Base-by-base conservation (phyloP, 1,140 invertebrate species). In the Bombus sylvicola region DNA sequence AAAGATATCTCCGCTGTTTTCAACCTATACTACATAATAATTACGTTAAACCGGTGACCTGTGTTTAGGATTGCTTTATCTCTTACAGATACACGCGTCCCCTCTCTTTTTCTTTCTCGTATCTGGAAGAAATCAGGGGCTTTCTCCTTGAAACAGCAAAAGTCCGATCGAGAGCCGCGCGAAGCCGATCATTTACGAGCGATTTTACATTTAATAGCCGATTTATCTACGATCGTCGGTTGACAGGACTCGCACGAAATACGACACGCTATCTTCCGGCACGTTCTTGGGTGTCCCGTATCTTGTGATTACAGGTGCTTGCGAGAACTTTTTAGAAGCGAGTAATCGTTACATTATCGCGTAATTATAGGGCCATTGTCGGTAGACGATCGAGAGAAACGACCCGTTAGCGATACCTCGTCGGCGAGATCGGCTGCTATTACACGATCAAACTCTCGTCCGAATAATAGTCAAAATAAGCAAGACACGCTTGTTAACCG, bases 171-270 rank as follows among this genome's bases (percentile, higher is more conserved):
- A 39, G 59, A 68, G 15, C 12, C 2, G 62, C 43, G 31, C n/a
- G 31, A 73, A 53, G 6, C 47, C 75, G 57, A 57, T 72, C 39
- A 73, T 89, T 86, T 83, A 25, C 68, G 13, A 78, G 41, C 72
- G 47, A 81, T 87, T 73, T 86, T 83, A 64, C 75, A 88, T 88
- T 86, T 88, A 86, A 89, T 81, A 28, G n/a, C 37, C 84, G 43
- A 81, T 88, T 74, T 59, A 57, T 47, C 69, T 22, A 9, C 28
- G 71, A 68, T 66, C 41, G 41, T 2, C 13, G 62, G 31, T 81
- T 85, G 83, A 87, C 83, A 81, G 66, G 73, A 25, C 37, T 57
- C 66, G 74, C 68, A n/a, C n/a, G 79, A 34, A 62, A 59, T 53
- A 41, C 22, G 39, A 74, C 53, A 34, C 25, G 57, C 28, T 81